These are phyloP conservation scores for Flexamia atlantica DNA, from an alignment of 2,888 invertebrate genomes.

Conservation along the genomic window DNA sequence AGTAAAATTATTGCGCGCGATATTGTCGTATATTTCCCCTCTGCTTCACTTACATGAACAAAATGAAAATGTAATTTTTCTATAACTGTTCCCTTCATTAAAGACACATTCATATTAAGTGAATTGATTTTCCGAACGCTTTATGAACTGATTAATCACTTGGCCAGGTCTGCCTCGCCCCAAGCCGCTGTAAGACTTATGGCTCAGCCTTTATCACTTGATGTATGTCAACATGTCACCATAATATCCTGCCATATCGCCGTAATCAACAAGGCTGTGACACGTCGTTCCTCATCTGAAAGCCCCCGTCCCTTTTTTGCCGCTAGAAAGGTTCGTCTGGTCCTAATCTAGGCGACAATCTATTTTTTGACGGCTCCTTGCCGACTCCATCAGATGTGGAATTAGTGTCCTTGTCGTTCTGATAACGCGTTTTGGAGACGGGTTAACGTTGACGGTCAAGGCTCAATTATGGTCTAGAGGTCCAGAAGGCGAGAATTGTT, in stretches of 20 bases:
- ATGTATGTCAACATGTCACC: constrained; percentile 37
- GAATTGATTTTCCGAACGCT: no score
- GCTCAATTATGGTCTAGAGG: no score
- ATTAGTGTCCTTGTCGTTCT: no score
- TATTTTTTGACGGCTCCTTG: neutral
- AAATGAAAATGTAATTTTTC: no score
- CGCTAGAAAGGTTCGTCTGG: constrained; percentile 1
- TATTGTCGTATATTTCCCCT: no score
- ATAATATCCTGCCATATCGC: neutral
- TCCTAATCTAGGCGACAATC: constrained; percentile 20
- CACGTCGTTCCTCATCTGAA: constrained; percentile 16
- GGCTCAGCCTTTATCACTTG: neutral
- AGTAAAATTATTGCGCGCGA: no score
- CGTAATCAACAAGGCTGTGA: neutral
- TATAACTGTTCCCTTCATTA: no score
- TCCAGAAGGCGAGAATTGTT: no score
- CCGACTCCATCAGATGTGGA: constrained; percentile 15
- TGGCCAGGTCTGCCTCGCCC: neutral
- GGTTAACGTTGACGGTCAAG: no score
- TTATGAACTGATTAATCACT: neutral
- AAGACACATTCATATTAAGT: no score
- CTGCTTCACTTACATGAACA: no score
- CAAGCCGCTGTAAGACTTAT: neutral
- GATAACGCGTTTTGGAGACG: no score
- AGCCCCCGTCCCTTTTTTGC: constrained; percentile 4